Evolutionary conservation across 2,797 vertebrate species (phyloP), one percentile per base, ranked within the genome.

Genomic region (Girardinus metallicus): DNA sequence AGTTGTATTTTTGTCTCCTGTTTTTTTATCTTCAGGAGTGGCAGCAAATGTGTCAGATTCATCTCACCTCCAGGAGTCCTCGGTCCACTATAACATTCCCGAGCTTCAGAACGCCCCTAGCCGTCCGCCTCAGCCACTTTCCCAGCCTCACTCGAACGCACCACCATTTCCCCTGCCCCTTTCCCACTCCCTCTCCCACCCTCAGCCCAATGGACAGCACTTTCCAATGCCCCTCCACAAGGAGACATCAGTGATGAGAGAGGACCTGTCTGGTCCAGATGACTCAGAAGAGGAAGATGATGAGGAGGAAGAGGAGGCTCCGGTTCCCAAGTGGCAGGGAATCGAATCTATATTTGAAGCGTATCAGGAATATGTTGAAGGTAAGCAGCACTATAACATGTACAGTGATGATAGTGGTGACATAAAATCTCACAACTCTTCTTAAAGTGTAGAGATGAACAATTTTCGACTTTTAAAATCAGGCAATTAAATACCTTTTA

Each of bases 51-150:
- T 94, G 18, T 96, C 97, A 0, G 98, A 98, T 85, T 96, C 97
- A 75, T 98, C 97, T 85, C 97, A 98, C 92, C 96, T 96, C 39
- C 94, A 97, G 1, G 98, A 99, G 75, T 89, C 97, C 0, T 97
- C 97, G 1, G 95, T 99, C 91, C 98, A 98, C 95, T 99, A 99
- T 95, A 99, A 99, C 97, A 98, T 99, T 96, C 97, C 98, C 0
- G 98, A 99, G 96, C 96, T 99, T 77, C 97, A 98, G 94, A 94
- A 96, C 6, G 86, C 96, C 31, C 92, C 94, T n/a, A 92, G 93
- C 55, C 93, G 93, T 53, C 91, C 91, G 3, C 84, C 84, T 2
- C 93, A 73, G 71, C 71, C 88, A 5, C 93, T 89, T 73, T 88
- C 89, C 18, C 93, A 91, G 41, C 62, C 92, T 12, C 94, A 90